phyloP scores from a whole-genome alignment of 1,140 invertebrate genomes.

The Nephila pilipes region DNA sequence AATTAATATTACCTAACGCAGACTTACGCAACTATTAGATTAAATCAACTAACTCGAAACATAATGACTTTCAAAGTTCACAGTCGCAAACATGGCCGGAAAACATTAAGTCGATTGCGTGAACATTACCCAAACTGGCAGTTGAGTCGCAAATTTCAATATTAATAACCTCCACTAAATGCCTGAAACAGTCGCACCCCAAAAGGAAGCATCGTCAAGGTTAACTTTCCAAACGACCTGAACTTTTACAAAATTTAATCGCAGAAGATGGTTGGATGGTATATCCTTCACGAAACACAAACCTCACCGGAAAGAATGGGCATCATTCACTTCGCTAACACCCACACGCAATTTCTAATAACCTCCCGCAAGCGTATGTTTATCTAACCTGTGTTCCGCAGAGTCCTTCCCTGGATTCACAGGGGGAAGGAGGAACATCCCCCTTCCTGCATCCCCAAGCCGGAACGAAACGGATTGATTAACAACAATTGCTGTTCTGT shows the following conservation, averaged over 20 bases:
- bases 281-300: neutral
- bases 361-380: constrained; percentile 17
- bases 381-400: constrained; percentile 23
- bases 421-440: neutral
- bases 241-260: constrained; percentile 38
- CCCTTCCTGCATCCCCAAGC: neutral
- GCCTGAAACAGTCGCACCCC: neutral
- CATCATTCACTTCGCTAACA: neutral
- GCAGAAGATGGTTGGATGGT: neutral
- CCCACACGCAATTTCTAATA: constrained; percentile 6
- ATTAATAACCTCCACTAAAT: neutral
- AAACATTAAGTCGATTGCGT: constrained; percentile 4
- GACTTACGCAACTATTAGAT: neutral
- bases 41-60: neutral
- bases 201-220: neutral
- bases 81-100: neutral
- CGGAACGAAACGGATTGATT: constrained; percentile 49
- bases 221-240: constrained; percentile 23
- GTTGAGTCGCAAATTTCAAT: neutral
- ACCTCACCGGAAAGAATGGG: neutral
- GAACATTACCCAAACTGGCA: neutral
- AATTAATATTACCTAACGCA: neutral
- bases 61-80: neutral
- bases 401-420: neutral
- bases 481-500: constrained; percentile 34